Evolutionary conservation across 2,888 invertebrate genomes (phyloP), one percentile per base, ranked within the genome.

Genomic region (Copidosoma aretas): DNA sequence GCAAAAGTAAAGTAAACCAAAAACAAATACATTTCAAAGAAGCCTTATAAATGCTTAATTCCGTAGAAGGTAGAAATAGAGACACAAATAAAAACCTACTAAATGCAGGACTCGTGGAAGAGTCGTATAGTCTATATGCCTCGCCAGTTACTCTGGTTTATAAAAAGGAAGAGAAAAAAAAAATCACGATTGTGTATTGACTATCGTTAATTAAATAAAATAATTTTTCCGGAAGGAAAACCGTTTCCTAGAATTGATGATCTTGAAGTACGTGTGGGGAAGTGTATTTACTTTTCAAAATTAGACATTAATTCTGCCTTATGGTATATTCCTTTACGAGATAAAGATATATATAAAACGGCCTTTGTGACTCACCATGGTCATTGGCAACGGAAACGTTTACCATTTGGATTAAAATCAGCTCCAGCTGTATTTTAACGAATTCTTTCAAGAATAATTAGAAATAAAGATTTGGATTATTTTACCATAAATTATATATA

Each of bases 311-410:
- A 49, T 49, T 49, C 49, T 2, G 49, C 49, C 17, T 73, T 68
- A 61, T 71, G 71, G 70, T 64, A 68, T 25, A 71, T 73, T 52
- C 64, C 66, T 52, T 21, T 73, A 46, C 60, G 71, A 17, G 56
- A 4, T 3, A 70, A 72, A 69, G 73, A 70, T 60, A 71, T 60
- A 67, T 63, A 72, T 22, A 72, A 73, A 58, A 60, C 60, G 25
- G 73, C 49, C 12, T 75, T 74, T n/a, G 72, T 75, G 0, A 74
- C 72, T 17, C 71, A 75, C 43, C 63, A 74, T 1, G 73, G 73
- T 1, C 69, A 73, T 59, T 74, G n/a, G n/a, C 74, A 75, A 32
- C 73, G 73, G 73, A 67, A 63, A 0, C 59, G 70, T 32, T 41
- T 72, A 43, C 74, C 67, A 39, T n/a, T n/a, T 41, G 70, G 72